These are phyloP conservation scores for Tyrannus savana DNA, from an alignment of 2,113 vertebrate species.

Conservation along the genomic window DNA sequence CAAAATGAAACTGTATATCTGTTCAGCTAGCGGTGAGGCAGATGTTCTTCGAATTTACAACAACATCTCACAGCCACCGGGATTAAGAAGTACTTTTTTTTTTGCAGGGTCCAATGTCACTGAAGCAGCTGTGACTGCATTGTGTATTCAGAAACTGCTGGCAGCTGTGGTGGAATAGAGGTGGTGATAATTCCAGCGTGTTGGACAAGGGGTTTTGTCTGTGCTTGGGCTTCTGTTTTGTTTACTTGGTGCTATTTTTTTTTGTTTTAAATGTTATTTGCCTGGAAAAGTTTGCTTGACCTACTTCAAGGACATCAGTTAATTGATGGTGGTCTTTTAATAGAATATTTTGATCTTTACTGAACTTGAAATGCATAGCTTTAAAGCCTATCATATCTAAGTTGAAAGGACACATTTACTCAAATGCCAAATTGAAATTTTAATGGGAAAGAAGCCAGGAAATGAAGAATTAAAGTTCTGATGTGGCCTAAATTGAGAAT, in stretches of 20 bases:
- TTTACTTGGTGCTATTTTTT: not conserved
- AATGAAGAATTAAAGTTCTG: not conserved
- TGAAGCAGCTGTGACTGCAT: not conserved
- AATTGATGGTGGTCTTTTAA: not conserved
- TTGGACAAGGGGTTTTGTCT: not conserved
- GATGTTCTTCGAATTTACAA: conserved; percentile 46
- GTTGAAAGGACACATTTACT: not conserved
- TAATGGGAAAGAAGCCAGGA: not conserved
- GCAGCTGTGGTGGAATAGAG: not conserved
- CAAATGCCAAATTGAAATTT: not conserved
- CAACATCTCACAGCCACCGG: not conserved
- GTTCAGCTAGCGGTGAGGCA: conserved; percentile 13
- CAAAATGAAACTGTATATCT: not conserved
- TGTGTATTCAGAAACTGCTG: not conserved
- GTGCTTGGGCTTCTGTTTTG: not conserved
- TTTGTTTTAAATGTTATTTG: not conserved
- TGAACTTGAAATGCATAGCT: not conserved
- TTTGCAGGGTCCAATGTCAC: conserved; percentile 8
- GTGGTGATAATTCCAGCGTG: not conserved
- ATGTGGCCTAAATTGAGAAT: not conserved
- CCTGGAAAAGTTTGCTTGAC: not conserved
- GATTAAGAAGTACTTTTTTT: conserved; percentile 24
- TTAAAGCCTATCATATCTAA: not conserved
- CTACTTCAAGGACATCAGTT: not conserved
- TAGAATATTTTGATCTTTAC: not conserved